Evolutionary conservation across 2,113 vertebrate species (phyloP), one percentile per base, ranked within the genome.

Genomic region (Passer montanus): DNA sequence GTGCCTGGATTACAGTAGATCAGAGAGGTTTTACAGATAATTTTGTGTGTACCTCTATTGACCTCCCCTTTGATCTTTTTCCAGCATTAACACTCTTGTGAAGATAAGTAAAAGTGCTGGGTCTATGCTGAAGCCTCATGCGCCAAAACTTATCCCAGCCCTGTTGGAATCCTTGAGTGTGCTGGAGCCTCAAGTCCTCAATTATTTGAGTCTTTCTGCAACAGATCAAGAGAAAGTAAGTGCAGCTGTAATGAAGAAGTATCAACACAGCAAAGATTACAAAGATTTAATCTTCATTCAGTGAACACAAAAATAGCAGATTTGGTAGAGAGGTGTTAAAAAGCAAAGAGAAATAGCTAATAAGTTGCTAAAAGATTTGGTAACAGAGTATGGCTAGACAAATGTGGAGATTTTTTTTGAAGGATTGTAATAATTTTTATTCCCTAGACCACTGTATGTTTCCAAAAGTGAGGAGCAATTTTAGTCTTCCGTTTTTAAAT

Each of bases 91-190:
- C 91, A 99, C 99, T 26, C 98, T 99, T 84, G 99, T 99, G 96
- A 99, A 99, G 98, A 99, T 99, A 67, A 99, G 99, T 94, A 99
- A 99, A 97, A 99, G 98, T 73, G 99, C 99, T 23, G 99, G 99
- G 13, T 98, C 98, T 94, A 98, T 99, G 97, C 96, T 99, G 93
- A 99, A 99, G 95, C 99, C 99, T 69, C 99, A 99, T 9, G 98
- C 99, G 17, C 96, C 99, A 49, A 99, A 98, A 87, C 98, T 99
- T 91, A 99, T 99, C 83, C 99, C 99, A 9, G 99, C 99, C 81
- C 96, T 99, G 44, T 87, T 99, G 81, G 99, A 99, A 92, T 99
- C 99, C 17, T 97, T 99, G 63, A 99, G 98, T 93, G 98, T 99
- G 14, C 95, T 99, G 93, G 99, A 99, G 90, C 99, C 99, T 66